Conservation (phyloP, 2,797 vertebrate genomes). For the Luscinia megarhynchos region DNA sequence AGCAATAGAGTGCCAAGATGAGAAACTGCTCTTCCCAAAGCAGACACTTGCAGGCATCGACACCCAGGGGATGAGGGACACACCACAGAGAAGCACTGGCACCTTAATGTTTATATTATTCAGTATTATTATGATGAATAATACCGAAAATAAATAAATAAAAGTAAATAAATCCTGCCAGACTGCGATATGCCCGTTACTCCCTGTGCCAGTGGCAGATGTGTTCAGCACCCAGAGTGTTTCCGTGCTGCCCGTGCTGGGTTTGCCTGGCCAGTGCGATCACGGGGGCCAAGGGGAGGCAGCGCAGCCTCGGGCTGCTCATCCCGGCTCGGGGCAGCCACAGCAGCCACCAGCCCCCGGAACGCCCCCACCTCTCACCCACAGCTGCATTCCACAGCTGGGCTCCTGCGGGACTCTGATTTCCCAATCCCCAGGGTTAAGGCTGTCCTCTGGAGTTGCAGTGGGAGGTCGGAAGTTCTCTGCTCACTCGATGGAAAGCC, state of each 20-base stretch:
- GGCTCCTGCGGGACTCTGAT: background rate
- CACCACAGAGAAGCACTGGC: background rate
- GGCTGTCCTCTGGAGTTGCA: background rate
- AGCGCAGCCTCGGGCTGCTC: accelerated
- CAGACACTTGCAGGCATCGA: accelerated
- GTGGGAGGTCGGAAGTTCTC: background rate
- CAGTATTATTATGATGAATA: background rate
- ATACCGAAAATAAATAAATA: too few species aligned
- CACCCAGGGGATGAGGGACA: background rate
- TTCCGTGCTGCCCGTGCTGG: background rate
- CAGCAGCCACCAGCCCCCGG: background rate
- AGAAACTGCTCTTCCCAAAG: background rate
- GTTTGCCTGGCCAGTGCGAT: background rate
- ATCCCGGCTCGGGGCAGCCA: accelerated
- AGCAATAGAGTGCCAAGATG: background rate
- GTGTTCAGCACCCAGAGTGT: background rate
- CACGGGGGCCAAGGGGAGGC: accelerated
- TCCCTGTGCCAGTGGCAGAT: background rate
- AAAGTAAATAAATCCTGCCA: background rate
- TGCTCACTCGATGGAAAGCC: background rate
- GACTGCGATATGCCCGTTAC: background rate
- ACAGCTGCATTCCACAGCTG: background rate
- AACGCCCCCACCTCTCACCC: background rate
- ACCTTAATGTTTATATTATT: too few species aligned
- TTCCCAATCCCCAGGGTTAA: accelerated